A percentile compares a stretch with the other conserved stretches of the same genome.
phyloP scores from a whole-genome alignment of 2,888 invertebrate species.

The Drosophila multiciliata region DNA sequence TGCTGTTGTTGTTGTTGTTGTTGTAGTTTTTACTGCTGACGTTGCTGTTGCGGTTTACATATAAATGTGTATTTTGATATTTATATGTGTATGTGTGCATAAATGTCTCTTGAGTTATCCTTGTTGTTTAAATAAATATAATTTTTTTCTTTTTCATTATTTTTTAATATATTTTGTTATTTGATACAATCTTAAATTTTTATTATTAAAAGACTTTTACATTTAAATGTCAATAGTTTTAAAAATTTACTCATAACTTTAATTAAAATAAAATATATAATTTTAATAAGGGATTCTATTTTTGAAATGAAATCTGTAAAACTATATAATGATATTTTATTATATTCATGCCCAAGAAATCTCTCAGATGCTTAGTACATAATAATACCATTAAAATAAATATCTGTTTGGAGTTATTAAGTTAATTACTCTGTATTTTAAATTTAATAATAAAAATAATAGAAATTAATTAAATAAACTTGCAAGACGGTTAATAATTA shows the following conservation, averaged over 20 bases:
- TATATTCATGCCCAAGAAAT: background rate
- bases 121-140: background rate
- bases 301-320: background rate
- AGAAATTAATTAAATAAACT: background rate
- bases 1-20: constrained; percentile 26
- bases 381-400: background rate
- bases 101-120: background rate
- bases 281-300: background rate
- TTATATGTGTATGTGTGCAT: background rate
- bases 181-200: background rate
- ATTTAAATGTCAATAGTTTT: background rate
- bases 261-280: background rate
- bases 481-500: background rate
- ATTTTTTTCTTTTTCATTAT: background rate
- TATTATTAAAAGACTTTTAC: background rate
- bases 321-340: background rate
- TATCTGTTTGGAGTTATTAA: background rate
- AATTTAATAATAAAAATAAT: background rate
- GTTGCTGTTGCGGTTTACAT: constrained; percentile 12
- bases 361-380: background rate
- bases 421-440: background rate
- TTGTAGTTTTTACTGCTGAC: constrained; percentile 7
- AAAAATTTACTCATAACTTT: too few relatives aligned
- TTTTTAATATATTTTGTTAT: background rate
- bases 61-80: background rate